Evolutionary conservation across 2,888 invertebrate species (phyloP).

Genomic region (Ectobius pallidus): DNA sequence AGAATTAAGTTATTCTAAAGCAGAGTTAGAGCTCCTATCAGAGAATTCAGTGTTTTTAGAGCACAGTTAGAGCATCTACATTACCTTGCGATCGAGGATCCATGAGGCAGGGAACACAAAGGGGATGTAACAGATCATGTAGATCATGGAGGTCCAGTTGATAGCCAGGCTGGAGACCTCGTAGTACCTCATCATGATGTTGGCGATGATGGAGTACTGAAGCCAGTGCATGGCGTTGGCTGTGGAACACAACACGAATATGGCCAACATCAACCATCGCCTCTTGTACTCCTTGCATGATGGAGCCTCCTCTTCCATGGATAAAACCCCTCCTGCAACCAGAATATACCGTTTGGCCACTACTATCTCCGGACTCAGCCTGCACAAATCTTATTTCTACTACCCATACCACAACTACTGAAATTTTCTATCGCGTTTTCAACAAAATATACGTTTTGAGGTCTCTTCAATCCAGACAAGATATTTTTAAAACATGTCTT

Average conservation of each 20-base stretch:
- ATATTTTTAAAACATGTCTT: too few species aligned
- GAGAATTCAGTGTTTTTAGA: too few species aligned
- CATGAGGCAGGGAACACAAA: constrained; percentile 67
- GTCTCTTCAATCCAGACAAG: too few species aligned
- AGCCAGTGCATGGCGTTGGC: constrained; percentile 66
- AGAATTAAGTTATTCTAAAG: too few species aligned
- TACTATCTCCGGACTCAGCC: too few species aligned
- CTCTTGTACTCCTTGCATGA: constrained; percentile 46
- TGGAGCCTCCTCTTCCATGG: neutral
- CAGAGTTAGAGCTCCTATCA: too few species aligned
- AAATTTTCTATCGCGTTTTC: too few species aligned
- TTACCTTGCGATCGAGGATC: constrained; percentile 58
- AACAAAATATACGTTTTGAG: too few species aligned
- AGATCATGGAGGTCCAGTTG: constrained; percentile 67
- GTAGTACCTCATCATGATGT: constrained; percentile 54
- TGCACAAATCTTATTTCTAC: too few species aligned
- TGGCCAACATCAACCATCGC: constrained; percentile 58
- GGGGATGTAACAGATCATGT: constrained; percentile 66
- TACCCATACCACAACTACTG: too few species aligned
- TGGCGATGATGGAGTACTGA: constrained; percentile 61
- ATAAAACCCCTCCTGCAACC: constrained; percentile 11
- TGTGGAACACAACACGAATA: constrained; percentile 60
- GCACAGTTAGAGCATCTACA: too few species aligned
- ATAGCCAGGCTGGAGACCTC: constrained; percentile 53
- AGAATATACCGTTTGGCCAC: too few species aligned